Base-by-base conservation (phyloP, 2,113 vertebrate species). In the Lanius collurio region DNA sequence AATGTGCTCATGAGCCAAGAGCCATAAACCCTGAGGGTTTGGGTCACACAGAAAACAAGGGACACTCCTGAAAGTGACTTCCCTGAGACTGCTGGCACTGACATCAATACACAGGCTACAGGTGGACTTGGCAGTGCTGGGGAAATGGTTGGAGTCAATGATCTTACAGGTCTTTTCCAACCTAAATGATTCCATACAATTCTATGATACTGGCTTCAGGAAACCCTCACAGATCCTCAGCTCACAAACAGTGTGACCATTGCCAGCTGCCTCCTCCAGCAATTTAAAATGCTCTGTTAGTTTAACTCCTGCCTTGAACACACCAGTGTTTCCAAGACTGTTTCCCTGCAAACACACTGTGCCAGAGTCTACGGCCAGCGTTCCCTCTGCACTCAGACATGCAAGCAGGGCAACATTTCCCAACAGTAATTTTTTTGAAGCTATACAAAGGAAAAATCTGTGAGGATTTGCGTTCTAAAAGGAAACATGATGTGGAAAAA, bases 301-400 rank as follows among this genome's bases (percentile, higher is more conserved):
- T 26, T 52, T 33, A 60, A 42, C 27, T 84, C 68, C 64, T 39
- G 35, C 26, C 60, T 59, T 10, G 26, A 90, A 47, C 11, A 23
- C 15, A 59, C 23, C 12, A 42, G 19, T 6, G 19, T 20, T 37
- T 71, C 76, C 75, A 31, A 24, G 37, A 9, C 41, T 35, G 64
- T 63, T 52, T 15, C 65, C 68, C 83, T 44, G 22, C 57, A 57
- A 56, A 49, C 23, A 9, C 1, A 1, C 64, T 8, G 6, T 0
- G 17, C 59, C 62, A 76, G 73, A 14, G 37, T 18, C 28, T 6
- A 6, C 22, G 31, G 56, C 12, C 53, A n/a, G 42, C 7, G 1
- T 0, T 19, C 10, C 2, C 2, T 1, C 27, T 3, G 10, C 35
- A 11, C 46, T 22, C 13, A 22, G 22, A 47, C 22, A 4, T 0